Conservation (phyloP, 92 coral and sea anemone species). For the Heteractis magnifica region DNA sequence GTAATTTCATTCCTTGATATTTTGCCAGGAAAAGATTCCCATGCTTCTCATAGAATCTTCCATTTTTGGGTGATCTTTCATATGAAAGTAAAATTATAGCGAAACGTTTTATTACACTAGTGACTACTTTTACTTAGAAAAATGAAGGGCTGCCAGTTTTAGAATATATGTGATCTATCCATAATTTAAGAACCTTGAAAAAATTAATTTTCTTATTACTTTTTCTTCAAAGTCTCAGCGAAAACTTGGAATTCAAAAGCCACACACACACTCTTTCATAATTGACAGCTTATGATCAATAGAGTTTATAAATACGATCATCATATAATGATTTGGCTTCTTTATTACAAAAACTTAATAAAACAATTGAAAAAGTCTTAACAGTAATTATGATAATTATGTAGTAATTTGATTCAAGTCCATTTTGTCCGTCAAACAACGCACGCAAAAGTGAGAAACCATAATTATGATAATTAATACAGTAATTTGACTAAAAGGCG, state of each 20-base stretch:
- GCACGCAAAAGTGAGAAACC: neutral
- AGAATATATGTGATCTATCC: no score
- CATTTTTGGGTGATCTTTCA: no score
- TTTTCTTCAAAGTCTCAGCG: neutral
- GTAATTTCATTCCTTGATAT: no score
- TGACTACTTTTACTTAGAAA: no score
- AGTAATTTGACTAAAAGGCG: constrained; percentile 13
- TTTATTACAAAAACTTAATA: neutral
- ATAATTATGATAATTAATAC: neutral
- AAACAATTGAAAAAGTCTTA: neutral
- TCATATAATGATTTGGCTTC: neutral
- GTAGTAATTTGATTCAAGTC: neutral
- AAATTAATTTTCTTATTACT: neutral
- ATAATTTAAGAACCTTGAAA: no score
- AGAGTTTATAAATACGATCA: neutral
- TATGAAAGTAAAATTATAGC: no score
- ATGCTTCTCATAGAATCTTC: no score
- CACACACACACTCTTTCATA: neutral
- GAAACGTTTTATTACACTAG: no score
- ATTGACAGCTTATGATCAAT: neutral
- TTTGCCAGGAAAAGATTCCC: no score
- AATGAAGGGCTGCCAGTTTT: no score
- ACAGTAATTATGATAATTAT: neutral
- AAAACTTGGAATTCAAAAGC: neutral
- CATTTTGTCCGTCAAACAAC: neutral